Base-by-base conservation (phyloP, 2,113 vertebrate genomes). In the Callocephalon fimbriatum region DNA sequence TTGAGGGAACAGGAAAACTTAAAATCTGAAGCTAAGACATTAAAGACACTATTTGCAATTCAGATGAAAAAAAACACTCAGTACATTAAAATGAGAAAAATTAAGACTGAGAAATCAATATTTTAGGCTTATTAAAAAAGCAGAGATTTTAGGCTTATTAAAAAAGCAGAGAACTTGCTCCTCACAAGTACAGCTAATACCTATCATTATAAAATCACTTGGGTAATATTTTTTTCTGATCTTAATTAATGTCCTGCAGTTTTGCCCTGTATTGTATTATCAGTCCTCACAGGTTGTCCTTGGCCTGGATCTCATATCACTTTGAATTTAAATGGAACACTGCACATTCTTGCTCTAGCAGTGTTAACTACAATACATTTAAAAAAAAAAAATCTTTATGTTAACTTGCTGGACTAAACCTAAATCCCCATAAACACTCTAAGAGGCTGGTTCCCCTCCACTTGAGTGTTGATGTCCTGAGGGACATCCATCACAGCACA, bases 1-100 rank as follows among this genome's bases (percentile, higher is more conserved):
- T 42, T 48, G 31, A 71, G 31, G 38, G 79, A 80, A 50, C 7
- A 62, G 17, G 21, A 51, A 65, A 90, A 73, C 12, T 84, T 54
- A 45, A 88, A 95, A 80, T 58, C 21, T 31, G 35, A 78, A 65
- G 48, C 23, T 40, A 73, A 89, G 81, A 40, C 15, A 40, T 81
- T 78, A 40, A 78, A 89, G 51, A 65, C 15, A 35, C 9, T 71
- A n/a, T 94, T 89, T 96, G 56, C 32, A 95, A 81, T 93, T 87
- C 31, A 61, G 27, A 54, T 85, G 38, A 94, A 89, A 81, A 22
- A n/a, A 91, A 93, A 59, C 42, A 58, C 9, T 51, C 2, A 1
- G 23, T 63, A 26, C 8, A 68, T 47, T 68, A 78, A 81, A 68
- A 53, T 20, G 20, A 75, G 44, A 72, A 94, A 80, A 94, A 78